Percentiles rank a stretch among this genome's conserved stretches.
These are phyloP conservation scores for Agrotis exclamationis DNA, from an alignment of 2,888 invertebrate species.

Conservation along the genomic window DNA sequence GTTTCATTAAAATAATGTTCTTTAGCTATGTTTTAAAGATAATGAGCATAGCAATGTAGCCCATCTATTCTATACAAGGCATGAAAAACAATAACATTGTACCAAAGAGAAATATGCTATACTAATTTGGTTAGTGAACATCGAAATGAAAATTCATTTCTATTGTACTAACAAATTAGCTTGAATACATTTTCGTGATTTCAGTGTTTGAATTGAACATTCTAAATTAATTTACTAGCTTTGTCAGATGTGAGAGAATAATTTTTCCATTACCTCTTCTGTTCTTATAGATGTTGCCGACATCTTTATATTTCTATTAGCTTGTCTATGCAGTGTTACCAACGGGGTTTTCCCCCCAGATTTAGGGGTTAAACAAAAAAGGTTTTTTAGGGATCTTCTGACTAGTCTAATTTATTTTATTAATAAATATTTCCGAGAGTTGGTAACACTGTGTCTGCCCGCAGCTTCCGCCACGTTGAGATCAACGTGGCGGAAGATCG, in stretches of 20 bases:
- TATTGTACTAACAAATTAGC: not conserved
- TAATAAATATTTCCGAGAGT: no score
- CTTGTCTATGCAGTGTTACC: no score
- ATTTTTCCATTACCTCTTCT: no score
- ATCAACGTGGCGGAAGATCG: no score
- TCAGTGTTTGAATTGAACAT: not conserved
- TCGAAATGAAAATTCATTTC: not conserved
- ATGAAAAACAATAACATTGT: not conserved
- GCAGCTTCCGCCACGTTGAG: no score
- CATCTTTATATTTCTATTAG: no score
- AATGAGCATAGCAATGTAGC: not conserved
- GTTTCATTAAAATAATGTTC: not conserved
- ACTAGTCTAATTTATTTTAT: no score
- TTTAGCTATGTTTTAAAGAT: not conserved
- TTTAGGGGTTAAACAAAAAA: no score
- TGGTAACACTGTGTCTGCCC: no score
- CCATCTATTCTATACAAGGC: not conserved
- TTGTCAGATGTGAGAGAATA: not conserved
- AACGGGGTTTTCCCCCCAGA: no score
- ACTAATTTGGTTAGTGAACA: not conserved
- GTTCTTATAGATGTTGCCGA: no score
- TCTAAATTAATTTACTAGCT: not conserved
- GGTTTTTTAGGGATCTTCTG: no score
- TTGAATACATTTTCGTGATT: not conserved
- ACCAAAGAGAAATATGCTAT: not conserved